Base-by-base conservation (phyloP, 2,888 invertebrate genomes). In the Hecatera dysodea region DNA sequence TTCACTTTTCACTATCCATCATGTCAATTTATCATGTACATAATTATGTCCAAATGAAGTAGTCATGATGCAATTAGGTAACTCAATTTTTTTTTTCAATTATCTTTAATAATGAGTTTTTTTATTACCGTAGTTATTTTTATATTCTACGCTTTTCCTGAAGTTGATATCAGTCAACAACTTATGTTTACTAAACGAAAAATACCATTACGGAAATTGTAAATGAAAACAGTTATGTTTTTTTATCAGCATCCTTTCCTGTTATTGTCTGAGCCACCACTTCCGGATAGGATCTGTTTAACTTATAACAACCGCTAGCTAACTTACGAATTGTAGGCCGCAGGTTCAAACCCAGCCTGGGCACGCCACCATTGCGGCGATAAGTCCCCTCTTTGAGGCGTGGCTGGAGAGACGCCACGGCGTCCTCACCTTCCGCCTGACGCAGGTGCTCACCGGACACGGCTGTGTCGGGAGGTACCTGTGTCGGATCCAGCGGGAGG, bases 321-420 rank as follows among this genome's bases (percentile, higher is more conserved):
- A 0, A 7, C 15, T n/a, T 15, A 9, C 0, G 44, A 36, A 48
- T 86, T 80, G 7, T 82, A 95, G 95, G 95, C 77, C 91, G 94
- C 19, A n/a, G n/a, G n/a, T n/a, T n/a, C n/a, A n/a, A n/a, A n/a
- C n/a, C n/a, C n/a, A n/a, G n/a, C n/a, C n/a, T n/a, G n/a, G n/a
- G n/a, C n/a, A n/a, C n/a, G n/a, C n/a, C n/a, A n/a, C n/a, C n/a
- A n/a, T n/a, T n/a, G n/a, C n/a, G n/a, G n/a, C n/a, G n/a, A n/a
- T n/a, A n/a, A n/a, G n/a, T n/a, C n/a, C n/a, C n/a, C n/a, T n/a
- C n/a, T n/a, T n/a, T n/a, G n/a, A n/a, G n/a, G n/a, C n/a, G n/a
- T n/a, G n/a, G n/a, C n/a, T n/a, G n/a, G n/a, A n/a, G n/a, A n/a
- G n/a, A n/a, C n/a, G n/a, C n/a, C n/a, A n/a, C n/a, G n/a, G n/a